Percentiles rank a stretch among this genome's conserved stretches.
Evolutionary conservation across 30 jellyfish, hydroid and myxozoan species (phyloP).

Genomic region (Haliclystus octoradiatus): DNA sequence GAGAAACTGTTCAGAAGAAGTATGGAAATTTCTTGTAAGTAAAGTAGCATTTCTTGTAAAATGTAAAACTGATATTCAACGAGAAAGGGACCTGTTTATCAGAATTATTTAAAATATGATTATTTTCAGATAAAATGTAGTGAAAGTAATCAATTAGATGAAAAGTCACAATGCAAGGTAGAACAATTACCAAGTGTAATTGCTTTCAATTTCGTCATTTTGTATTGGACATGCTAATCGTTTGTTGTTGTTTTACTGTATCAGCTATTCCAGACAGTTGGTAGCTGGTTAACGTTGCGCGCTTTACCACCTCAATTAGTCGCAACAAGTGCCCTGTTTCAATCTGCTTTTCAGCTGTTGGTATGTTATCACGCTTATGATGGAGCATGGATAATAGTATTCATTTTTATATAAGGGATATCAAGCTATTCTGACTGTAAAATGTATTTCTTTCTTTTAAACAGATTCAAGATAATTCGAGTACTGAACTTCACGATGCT

Average conservation of each 20-base stretch:
- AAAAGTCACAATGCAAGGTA: constrained; percentile 84
- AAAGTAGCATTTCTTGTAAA: too few relatives aligned
- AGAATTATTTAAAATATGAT: not conserved
- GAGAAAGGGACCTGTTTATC: not conserved
- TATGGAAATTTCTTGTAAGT: constrained; percentile 60
- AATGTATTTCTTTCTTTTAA: not conserved
- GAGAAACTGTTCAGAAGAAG: constrained; percentile 44
- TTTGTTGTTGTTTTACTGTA: not conserved
- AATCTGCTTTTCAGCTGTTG: constrained; percentile 56
- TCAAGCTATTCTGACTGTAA: too few relatives aligned
- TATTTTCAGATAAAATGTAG: constrained; percentile 61
- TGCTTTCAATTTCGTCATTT: not conserved
- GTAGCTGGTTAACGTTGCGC: constrained; percentile 87
- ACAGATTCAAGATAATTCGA: constrained; percentile 38
- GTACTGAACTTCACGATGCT: constrained; percentile 69
- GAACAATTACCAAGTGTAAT: not conserved
- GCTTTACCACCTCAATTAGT: constrained; percentile 67
- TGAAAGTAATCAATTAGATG: constrained; percentile 48
- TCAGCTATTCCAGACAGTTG: constrained; percentile 69
- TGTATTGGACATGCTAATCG: not conserved
- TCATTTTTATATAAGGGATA: too few relatives aligned
- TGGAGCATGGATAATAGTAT: too few relatives aligned
- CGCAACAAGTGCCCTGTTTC: constrained; percentile 57
- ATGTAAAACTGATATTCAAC: not conserved
- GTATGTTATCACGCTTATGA: too few relatives aligned